Evolutionary conservation across 1,140 invertebrate species (phyloP), one percentile per base, ranked within the genome.

Genomic region (Belonocnema kinseyi): DNA sequence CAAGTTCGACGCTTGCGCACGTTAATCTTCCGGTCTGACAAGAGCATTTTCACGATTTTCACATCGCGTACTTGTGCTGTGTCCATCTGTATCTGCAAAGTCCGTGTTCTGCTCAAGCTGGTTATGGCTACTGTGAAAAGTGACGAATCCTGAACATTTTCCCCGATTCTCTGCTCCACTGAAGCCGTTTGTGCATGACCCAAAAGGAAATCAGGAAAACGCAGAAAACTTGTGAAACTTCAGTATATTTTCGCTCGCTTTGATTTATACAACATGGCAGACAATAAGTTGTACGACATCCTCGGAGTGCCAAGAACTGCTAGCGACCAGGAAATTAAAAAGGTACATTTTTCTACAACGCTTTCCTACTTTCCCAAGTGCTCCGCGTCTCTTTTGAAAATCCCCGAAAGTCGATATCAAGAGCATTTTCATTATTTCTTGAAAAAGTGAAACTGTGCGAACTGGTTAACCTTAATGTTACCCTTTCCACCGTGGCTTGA

Each of bases 241-340:
- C 12, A 6, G 33, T 33, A 13, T 33, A 2, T 14, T 66, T 14
- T 61, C 26, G 14, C 21, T 61, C 26, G 33, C 58, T 61, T 61
- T 16, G 21, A 13, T 66, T 66, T 40, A 66, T 40, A 40, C 40
- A 16, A 66, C n/a, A 66, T 66, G 61, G 26, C 61, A n/a, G 61
- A 58, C 56, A 58, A 58, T 26, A 58, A 66, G 21, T 66, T 66
- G n/a, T 66, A 66, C 61, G 40, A 66, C 40, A n/a, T 66, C 40
- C 61, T 66, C 10, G 61, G 61, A 6, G 61, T 66, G 3, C 14
- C 61, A 40, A 66, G 26, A 66, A 26, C 14, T 46, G 61, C 61
- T 46, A 33, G 21, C 16, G 33, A 26, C 26, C 26, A 66, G 7
- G 61, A 66, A 40, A 66, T 66, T 16, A 33, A 66, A 40, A 26